Evolutionary conservation across 2,113 vertebrate genomes (phyloP).

Genomic region (Pontoporia blainvillei): DNA sequence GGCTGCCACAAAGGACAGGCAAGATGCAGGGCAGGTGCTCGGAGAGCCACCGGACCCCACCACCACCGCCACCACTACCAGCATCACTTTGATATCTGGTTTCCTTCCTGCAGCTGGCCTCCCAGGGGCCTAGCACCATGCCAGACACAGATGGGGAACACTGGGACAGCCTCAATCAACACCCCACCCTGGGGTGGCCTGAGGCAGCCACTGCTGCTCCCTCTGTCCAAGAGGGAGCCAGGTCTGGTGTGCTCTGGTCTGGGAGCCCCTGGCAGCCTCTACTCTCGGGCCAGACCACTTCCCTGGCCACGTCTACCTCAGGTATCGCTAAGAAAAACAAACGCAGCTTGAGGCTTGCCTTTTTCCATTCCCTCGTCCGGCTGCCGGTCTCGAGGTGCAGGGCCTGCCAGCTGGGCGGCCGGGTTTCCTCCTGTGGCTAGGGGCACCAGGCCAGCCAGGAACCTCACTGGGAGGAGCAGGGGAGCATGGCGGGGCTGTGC

Average conservation of each 20-base stretch:
- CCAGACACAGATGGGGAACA: too few species aligned
- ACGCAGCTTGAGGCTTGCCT: slow-evolving; percentile 54
- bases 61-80: fast-evolving
- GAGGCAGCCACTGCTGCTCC: not conserved
- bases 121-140: not conserved
- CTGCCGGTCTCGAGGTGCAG: slow-evolving; percentile 2
- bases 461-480: slow-evolving; percentile 13
- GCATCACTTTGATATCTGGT: not conserved
- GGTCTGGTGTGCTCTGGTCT: not conserved
- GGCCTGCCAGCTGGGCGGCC: slow-evolving; percentile 63
- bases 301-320: slow-evolving; percentile 60
- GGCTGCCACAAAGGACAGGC: not conserved
- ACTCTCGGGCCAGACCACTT: slow-evolving; percentile 55
- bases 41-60: not conserved
- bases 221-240: not conserved
- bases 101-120: not conserved
- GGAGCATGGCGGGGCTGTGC: not conserved
- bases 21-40: not conserved
- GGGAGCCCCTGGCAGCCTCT: not conserved
- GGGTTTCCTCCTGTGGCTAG: slow-evolving; percentile 62
- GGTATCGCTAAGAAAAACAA: slow-evolving; percentile 70
- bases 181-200: not conserved
- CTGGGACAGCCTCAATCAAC: not conserved
- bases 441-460: slow-evolving; percentile 26
- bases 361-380: slow-evolving; percentile 57